A percentile compares a stretch with the other conserved stretches of the same genome.
phyloP scores from a whole-genome alignment of 2,888 invertebrate species.

The Stegana nigrithorax region DNA sequence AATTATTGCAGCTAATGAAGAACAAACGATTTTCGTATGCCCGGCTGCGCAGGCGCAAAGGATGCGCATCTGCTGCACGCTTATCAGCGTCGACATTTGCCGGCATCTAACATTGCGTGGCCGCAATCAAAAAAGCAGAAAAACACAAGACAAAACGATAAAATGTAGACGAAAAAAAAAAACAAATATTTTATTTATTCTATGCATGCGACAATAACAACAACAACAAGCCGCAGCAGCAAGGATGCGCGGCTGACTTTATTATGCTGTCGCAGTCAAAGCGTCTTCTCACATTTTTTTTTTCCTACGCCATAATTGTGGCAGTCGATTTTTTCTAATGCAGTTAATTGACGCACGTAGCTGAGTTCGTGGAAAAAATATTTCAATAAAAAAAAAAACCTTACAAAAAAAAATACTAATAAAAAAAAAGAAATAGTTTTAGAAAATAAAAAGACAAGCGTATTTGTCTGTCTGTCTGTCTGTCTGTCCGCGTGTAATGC shows the following conservation, averaged over 20 bases:
- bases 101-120: conserved; percentile 58
- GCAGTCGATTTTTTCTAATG: background rate
- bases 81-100: conserved; percentile 44
- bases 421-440: background rate
- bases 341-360: too few species aligned
- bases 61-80: conserved; percentile 39
- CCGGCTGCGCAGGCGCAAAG: conserved; percentile 25
- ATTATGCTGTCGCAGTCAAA: too few species aligned
- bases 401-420: background rate
- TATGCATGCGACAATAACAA: background rate
- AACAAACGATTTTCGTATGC: conserved; percentile 50
- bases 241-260: background rate
- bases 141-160: too few species aligned
- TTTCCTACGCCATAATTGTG: too few species aligned
- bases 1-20: conserved; percentile 59
- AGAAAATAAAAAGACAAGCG: conserved; percentile 21
- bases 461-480: conserved; percentile 25
- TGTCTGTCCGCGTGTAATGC: conserved; percentile 11
- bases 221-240: background rate
- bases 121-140: too few species aligned
- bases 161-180: conserved; percentile 41
- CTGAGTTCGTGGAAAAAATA: background rate
- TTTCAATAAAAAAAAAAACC: background rate
- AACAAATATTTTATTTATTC: background rate
- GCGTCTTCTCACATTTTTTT: too few species aligned